phyloP scores from a whole-genome alignment of 2,797 vertebrate genomes.

The Sebastes alutus region DNA sequence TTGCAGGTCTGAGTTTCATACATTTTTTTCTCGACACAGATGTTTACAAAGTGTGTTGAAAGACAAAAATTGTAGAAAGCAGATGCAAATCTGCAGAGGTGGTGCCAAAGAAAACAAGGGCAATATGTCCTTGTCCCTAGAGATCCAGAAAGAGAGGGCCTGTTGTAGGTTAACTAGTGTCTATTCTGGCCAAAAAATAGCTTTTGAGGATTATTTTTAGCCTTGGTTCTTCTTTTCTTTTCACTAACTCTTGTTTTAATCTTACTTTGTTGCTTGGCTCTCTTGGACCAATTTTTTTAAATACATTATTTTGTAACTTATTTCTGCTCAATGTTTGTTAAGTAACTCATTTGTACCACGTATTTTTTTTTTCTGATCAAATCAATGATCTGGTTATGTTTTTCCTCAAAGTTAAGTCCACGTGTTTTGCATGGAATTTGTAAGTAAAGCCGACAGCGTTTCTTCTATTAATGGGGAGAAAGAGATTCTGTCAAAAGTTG shows the following conservation, averaged over 20 bases:
- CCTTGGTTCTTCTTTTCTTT: not conserved
- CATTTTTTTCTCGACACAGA: not conserved
- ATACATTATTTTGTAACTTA: not conserved
- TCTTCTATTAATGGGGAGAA: conserved; percentile 1
- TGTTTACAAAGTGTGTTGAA: not conserved
- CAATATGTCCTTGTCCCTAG: not conserved
- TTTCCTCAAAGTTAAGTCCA: not conserved
- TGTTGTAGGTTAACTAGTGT: not conserved
- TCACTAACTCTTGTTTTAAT: not conserved
- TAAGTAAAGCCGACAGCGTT: not conserved
- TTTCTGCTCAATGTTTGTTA: not conserved
- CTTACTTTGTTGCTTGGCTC: not conserved
- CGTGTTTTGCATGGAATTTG: not conserved
- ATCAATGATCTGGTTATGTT: not conserved
- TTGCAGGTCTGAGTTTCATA: not conserved
- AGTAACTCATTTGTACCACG: not conserved
- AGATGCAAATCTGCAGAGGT: not conserved
- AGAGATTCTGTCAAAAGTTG: conserved; percentile 36
- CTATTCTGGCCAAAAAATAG: not conserved
- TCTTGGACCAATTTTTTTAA: not conserved
- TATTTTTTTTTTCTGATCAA: not conserved
- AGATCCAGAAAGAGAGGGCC: not conserved
- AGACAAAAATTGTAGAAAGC: not conserved
- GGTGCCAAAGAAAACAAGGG: not conserved
- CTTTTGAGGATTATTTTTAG: not conserved